Conservation (phyloP, 1,140 invertebrate genomes). For the Teleogryllus occipitalis region DNA sequence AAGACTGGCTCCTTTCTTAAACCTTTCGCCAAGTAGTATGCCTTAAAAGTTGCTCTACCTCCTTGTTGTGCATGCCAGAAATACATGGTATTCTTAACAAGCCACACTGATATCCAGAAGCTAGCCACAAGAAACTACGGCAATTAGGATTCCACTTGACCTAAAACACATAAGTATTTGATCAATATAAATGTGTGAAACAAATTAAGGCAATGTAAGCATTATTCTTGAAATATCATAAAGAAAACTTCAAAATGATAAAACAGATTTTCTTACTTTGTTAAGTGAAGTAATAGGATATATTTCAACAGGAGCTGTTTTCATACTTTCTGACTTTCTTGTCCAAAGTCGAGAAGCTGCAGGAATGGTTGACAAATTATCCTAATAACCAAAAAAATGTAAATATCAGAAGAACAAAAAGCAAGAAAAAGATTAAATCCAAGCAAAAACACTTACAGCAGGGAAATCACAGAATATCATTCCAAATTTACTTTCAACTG, state of each 20-base stretch:
- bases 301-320: background rate
- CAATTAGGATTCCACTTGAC: slow-evolving; percentile 21
- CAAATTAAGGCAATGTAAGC: background rate
- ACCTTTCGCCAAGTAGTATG: too few species aligned
- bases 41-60: slow-evolving; percentile 6
- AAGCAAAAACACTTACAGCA: slow-evolving; percentile 23
- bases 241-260: background rate
- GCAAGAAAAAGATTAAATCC: too few species aligned
- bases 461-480: slow-evolving; percentile 34
- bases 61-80: slow-evolving; percentile 10
- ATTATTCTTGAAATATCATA: background rate
- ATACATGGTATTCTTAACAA: slow-evolving; percentile 17
- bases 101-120: slow-evolving; percentile 21
- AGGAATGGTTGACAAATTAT: slow-evolving; percentile 9
- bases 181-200: background rate
- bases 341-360: slow-evolving; percentile 9
- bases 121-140: slow-evolving; percentile 19
- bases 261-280: slow-evolving; percentile 15
- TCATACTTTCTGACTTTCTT: slow-evolving; percentile 18
- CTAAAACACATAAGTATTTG: background rate
- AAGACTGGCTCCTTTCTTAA: too few species aligned
- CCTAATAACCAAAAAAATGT: background rate
- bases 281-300: slow-evolving; percentile 18
- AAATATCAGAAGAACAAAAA: too few species aligned
- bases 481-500: slow-evolving; percentile 35